phyloP scores from a whole-genome alignment of 1,140 invertebrate species.

The Bathynomus jamesi region DNA sequence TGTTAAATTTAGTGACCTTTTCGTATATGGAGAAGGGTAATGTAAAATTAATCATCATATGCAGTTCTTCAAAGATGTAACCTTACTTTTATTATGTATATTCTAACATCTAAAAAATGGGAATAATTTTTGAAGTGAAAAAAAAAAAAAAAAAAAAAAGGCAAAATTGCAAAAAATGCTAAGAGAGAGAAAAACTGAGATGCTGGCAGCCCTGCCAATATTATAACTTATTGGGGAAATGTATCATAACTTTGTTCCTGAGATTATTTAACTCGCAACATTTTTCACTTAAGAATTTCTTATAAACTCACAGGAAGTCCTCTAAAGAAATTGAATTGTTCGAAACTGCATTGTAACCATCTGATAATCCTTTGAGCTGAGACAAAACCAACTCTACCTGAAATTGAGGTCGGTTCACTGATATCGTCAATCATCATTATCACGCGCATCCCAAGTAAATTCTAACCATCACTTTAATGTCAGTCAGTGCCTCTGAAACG shows the following conservation, averaged over 20 bases:
- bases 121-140: neutral
- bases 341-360: neutral
- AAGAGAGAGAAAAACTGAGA: neutral
- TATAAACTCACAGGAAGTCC: slow-evolving; percentile 4
- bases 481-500: neutral
- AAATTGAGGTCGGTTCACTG: neutral
- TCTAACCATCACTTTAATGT: neutral
- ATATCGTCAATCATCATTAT: neutral
- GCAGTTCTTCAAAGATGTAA: too few species aligned
- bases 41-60: too few species aligned
- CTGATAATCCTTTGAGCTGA: slow-evolving; percentile 1
- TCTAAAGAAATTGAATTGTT: neutral
- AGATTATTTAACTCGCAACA: neutral
- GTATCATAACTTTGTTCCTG: neutral
- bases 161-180: neutral
- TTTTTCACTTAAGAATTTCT: neutral
- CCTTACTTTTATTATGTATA: too few species aligned
- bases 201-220: neutral
- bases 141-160: neutral
- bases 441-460: neutral
- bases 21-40: too few species aligned
- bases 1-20: too few species aligned
- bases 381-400: slow-evolving; percentile 2
- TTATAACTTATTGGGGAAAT: neutral
- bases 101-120: too few species aligned